Percentiles rank a stretch among this genome's conserved stretches.
phyloP scores from a whole-genome alignment of 2,888 invertebrate genomes.

The Caenorhabditis drosophilae region DNA sequence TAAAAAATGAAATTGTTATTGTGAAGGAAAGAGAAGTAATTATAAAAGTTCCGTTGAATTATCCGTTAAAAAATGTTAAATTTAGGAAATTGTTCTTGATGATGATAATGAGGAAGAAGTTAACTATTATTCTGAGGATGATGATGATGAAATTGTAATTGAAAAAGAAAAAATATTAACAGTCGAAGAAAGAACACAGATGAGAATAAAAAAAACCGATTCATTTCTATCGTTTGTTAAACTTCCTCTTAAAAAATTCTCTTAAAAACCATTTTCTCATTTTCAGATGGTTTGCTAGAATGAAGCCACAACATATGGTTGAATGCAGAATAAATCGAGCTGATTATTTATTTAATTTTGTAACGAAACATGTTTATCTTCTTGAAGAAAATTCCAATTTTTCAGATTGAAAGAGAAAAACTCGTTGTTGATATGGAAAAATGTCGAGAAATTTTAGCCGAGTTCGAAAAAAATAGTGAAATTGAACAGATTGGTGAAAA shows the following conservation, averaged over 20 bases:
- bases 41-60: too few relatives aligned
- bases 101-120: constrained; percentile 1
- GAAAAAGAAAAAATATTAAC: background rate
- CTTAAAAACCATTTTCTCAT: background rate
- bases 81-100: too few relatives aligned
- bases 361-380: too few relatives aligned
- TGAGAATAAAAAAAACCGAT: background rate
- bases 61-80: too few relatives aligned
- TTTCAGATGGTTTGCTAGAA: constrained; percentile 14
- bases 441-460: constrained; percentile 3
- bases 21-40: too few relatives aligned
- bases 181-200: background rate
- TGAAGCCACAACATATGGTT: constrained; percentile 8
- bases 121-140: background rate
- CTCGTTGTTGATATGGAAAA: background rate
- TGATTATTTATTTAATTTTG: too few relatives aligned
- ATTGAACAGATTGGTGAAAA: constrained; percentile 3
- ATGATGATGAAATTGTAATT: constrained; percentile 3
- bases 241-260: background rate
- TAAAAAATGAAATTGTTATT: too few relatives aligned
- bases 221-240: background rate
- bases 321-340: background rate
- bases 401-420: too few relatives aligned
- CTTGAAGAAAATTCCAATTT: too few relatives aligned
- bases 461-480: constrained; percentile 1